Evolutionary conservation across 2,888 invertebrate species (phyloP).

Genomic region (Autographa pulchrina): DNA sequence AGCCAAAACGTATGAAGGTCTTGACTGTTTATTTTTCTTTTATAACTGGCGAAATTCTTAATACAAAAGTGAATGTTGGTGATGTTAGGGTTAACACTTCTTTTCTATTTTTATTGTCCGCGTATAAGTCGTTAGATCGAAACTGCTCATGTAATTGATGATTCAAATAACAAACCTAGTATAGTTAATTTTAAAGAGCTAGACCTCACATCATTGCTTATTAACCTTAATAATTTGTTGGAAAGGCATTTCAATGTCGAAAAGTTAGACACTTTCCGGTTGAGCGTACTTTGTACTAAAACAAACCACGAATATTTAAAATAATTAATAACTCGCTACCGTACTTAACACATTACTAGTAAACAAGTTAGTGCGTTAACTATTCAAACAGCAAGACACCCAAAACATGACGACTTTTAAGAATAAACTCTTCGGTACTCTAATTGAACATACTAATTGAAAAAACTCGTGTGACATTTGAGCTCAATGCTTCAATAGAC

Average conservation of each 20-base stretch:
- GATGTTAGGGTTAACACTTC: neutral
- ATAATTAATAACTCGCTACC: neutral
- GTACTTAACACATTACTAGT: no score
- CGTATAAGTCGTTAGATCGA: no score
- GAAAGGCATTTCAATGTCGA: neutral
- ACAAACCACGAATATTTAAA: no score
- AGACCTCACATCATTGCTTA: no score
- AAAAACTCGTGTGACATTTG: no score
- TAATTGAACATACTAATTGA: no score
- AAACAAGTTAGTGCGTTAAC: neutral
- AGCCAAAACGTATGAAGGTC: slow-evolving; percentile 35
- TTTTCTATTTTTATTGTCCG: no score
- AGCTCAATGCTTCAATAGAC: neutral
- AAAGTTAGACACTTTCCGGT: neutral
- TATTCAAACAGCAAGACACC: neutral
- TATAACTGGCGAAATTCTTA: slow-evolving; percentile 5
- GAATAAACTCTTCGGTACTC: neutral
- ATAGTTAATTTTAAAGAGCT: no score
- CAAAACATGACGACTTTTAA: neutral
- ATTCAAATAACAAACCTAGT: no score
- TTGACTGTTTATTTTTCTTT: slow-evolving; percentile 18
- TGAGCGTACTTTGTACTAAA: neutral
- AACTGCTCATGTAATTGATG: no score
- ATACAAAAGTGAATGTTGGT: neutral
- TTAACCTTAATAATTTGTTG: no score